Evolutionary conservation across 23 tunicate genomes (phyloP), one percentile per base, ranked within the genome.

Genomic region (Ascidia mentula): DNA sequence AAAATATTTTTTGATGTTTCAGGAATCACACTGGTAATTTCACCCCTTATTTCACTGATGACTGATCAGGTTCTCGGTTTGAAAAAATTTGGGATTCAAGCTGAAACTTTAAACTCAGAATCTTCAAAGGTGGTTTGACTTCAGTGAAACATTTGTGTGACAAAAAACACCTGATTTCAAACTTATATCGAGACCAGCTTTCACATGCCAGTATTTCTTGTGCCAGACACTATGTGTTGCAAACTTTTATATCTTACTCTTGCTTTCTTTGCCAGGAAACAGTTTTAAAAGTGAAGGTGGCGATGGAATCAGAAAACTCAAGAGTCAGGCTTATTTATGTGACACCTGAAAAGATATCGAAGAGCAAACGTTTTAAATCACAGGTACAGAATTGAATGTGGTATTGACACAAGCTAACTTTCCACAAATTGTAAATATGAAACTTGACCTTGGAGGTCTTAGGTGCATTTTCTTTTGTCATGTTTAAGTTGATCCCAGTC

Each of bases 1-100:
- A n/a, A n/a, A 20, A 5, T 40, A 33, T 35, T 78, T 18, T 4
- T 1, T 59, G 22, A 6, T 39, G 28, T 36, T 72, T 7, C 35
- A 73, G 92, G 97, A 22, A 75, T 93, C 6, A 93, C 98, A 26
- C 40, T 93, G 37, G 94, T 93, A 2, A 69, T 93, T n/a, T 93
- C 98, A 31, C 98, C 98, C 0, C 73, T 93, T 18, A 60, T 93
- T 40, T 88, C 98, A 15, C 60, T 93, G 59, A 93, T 93, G 80
- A 81, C 75, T n/a, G 98, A 93, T 45, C 98, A 93, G 84, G 81
- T 93, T 5, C 18, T 84, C 36, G 65, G 37, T 37, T 60, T 88
- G 46, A 74, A 84, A 60, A 79, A 46, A 5, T 26, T 80, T 0
- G 87, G 84, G n/a, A 81, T 93, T 4, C n/a, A 80, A 37, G 89